Evolutionary conservation across 2,888 invertebrate species (phyloP), one percentile per base, ranked within the genome.

Genomic region (Tetramorium bicarinatum): DNA sequence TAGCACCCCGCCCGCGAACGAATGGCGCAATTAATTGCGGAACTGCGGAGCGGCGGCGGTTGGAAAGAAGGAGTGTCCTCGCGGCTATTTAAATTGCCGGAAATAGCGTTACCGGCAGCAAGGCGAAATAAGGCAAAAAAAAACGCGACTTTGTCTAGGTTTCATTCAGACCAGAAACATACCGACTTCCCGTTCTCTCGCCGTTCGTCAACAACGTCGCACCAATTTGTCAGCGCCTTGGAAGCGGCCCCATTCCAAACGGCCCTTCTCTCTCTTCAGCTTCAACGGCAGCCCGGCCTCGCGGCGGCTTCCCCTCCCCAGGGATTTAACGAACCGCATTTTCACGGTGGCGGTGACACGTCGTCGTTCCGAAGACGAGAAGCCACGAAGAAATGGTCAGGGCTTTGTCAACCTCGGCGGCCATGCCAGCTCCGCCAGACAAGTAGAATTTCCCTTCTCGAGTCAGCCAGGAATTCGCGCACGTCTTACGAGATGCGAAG

Each of bases 161-260:
- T 79, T 74, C 72, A 71, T 87, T 79, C 67, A 56, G 64, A 52
- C 74, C 74, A 69, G 71, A 82, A 72, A 61, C 75, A 72, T 52
- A 54, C 76, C 62, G 62, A 15, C 67, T 34, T 66, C 69, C 69
- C 67, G 52, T 54, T 41, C 52, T n/a, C 77, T 47, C 83, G 54
- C 71, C 69, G 69, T 74, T 84, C 84, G 85, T 85, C 86, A 86
- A 86, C 85, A 85, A 86, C 77, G 86, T 86, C 86, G 82, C 86
- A 77, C 77, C 86, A 86, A 86, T 86, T 86, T 86, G 86, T 86
- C 86, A 86, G 82, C 74, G 77, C 67, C 77, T 74, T 41, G 44
- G 74, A 69, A 52, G 29, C 83, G 49, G 38, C 34, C 25, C 85
- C 75, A 69, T 83, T 67, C 69, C 62, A 64, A 67, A 49, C 38